Percentiles rank a stretch among this genome's conserved stretches.
Evolutionary conservation across 2,797 vertebrate species (phyloP).

Genomic region (Sebastes cheni): DNA sequence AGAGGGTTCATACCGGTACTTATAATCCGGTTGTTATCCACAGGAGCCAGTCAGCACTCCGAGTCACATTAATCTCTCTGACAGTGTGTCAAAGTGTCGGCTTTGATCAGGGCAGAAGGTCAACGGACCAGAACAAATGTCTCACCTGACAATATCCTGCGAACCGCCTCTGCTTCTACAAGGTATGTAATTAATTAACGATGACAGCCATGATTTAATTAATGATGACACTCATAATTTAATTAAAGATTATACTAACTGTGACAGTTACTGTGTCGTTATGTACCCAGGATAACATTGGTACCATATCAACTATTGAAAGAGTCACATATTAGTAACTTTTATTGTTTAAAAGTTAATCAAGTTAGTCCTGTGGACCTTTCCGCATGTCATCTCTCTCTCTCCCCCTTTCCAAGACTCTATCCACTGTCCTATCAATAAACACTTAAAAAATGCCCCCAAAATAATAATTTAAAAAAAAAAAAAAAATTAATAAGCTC

Average conservation of each 20-base stretch:
- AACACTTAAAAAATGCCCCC: too few species aligned
- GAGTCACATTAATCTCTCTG: conserved; percentile 19
- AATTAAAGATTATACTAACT: background rate
- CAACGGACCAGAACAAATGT: conserved; percentile 23
- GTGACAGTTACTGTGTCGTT: background rate
- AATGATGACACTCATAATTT: background rate
- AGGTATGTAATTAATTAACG: background rate
- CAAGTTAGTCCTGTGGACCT: too few species aligned
- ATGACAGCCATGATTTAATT: background rate
- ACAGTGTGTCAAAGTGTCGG: conserved; percentile 11
- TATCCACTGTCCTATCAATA: too few species aligned
- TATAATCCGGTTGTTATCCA: background rate
- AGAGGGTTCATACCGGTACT: background rate
- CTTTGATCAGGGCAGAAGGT: conserved; percentile 11
- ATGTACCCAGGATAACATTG: background rate
- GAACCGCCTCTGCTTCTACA: background rate
- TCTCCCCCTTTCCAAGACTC: too few species aligned
- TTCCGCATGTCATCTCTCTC: too few species aligned
- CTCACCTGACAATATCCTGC: conserved; percentile 23
- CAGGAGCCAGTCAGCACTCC: background rate
- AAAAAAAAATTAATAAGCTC: too few species aligned
- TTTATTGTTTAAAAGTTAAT: background rate
- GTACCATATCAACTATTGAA: background rate
- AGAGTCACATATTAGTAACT: background rate
- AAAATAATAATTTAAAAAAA: too few species aligned